A percentile compares a stretch with the other conserved stretches of the same genome.
These are phyloP conservation scores for Semnopithecus entellus DNA, from an alignment of 2,113 vertebrate species.

Conservation along the genomic window DNA sequence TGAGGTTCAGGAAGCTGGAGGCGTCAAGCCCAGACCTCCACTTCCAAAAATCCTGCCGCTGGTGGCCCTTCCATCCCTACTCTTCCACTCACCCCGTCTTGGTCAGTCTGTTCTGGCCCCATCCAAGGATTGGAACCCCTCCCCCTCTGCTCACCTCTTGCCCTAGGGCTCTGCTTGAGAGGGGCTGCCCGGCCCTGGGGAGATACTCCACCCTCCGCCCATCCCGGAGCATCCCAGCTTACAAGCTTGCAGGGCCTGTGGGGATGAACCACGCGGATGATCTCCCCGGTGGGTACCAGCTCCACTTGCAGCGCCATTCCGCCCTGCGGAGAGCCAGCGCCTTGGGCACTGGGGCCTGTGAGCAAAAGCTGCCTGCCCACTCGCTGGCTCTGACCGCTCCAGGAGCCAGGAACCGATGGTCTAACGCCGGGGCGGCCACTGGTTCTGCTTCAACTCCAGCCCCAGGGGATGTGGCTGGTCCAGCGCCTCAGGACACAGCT, in stretches of 20 bases:
- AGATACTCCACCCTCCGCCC: slow-evolving; percentile 38
- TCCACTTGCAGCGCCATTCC: slow-evolving; percentile 84
- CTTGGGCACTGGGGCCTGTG: neutral
- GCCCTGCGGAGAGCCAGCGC: slow-evolving; percentile 50
- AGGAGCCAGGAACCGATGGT: slow-evolving; percentile 80
- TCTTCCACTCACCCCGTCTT: neutral
- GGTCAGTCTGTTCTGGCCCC: neutral
- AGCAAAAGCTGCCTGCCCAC: neutral
- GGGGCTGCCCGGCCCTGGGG: neutral
- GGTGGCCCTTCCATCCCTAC: neutral
- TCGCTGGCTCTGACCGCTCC: slow-evolving; percentile 58
- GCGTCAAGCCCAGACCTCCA: neutral
- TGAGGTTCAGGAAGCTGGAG: slow-evolving; percentile 15
- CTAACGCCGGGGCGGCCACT: slow-evolving; percentile 69
- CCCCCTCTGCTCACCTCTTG: neutral
- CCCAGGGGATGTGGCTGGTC: slow-evolving; percentile 74
- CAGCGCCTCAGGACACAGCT: slow-evolving; percentile 78
- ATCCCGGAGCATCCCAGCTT: slow-evolving; percentile 69
- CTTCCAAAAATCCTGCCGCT: slow-evolving; percentile 22
- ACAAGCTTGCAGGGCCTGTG: slow-evolving; percentile 81
- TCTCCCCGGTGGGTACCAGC: slow-evolving; percentile 85
- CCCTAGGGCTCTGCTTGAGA: neutral
- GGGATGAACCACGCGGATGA: slow-evolving; percentile 81
- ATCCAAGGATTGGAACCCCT: neutral
- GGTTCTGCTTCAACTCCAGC: slow-evolving; percentile 79